These are phyloP conservation scores for Goniozus legneri DNA, from an alignment of 1,140 invertebrate genomes.

Conservation along the genomic window DNA sequence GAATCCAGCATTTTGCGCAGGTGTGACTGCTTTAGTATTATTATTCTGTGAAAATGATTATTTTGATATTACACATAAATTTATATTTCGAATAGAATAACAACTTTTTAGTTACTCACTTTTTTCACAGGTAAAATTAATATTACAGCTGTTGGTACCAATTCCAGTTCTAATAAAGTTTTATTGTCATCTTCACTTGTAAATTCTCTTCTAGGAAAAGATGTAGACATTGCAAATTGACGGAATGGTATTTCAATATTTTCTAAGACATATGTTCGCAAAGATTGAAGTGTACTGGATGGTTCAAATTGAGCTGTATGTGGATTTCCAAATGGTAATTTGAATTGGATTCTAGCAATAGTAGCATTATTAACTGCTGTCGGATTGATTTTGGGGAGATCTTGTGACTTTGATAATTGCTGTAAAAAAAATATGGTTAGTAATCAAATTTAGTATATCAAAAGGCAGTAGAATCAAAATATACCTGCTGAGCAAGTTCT, in stretches of 20 bases:
- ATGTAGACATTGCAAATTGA: constrained; percentile 69
- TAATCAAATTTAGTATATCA: constrained; percentile 1
- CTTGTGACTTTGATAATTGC: constrained; percentile 22
- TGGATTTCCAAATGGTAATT: constrained; percentile 72
- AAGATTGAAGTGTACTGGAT: constrained; percentile 54
- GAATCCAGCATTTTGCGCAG: constrained; percentile 29
- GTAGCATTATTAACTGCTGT: constrained; percentile 32
- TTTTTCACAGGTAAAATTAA: constrained; percentile 67
- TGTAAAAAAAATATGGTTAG: not conserved
- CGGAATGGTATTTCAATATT: constrained; percentile 55
- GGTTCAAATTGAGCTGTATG: constrained; percentile 64
- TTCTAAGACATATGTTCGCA: constrained; percentile 59
- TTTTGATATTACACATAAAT: constrained; percentile 1
- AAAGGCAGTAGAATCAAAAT: not conserved
- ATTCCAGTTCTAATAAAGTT: constrained; percentile 65
- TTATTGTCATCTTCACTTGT: constrained; percentile 59
- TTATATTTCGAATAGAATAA: too few species aligned
- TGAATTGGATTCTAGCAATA: constrained; percentile 74
- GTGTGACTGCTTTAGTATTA: constrained; percentile 20
- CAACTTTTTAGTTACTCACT: constrained; percentile 27
- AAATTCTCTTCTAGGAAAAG: constrained; percentile 76
- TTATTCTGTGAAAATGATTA: constrained; percentile 27
- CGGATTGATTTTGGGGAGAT: constrained; percentile 17
- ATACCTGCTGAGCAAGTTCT: constrained; percentile 32
- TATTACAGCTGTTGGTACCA: constrained; percentile 77